These are phyloP conservation scores for Drosophila bipectinata DNA, from an alignment of 1,140 invertebrate species.

Conservation along the genomic window DNA sequence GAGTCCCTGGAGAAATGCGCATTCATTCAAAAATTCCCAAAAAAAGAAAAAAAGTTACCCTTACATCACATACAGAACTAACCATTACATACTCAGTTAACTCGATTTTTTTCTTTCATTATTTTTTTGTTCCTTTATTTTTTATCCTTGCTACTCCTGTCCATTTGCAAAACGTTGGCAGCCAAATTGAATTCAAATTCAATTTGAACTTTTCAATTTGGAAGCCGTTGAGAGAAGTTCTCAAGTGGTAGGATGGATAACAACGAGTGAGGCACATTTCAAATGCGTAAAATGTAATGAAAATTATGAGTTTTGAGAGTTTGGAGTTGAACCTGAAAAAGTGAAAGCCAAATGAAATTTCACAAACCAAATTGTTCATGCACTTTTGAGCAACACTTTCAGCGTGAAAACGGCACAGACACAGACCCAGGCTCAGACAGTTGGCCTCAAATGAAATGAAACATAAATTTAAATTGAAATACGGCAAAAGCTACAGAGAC, in stretches of 20 bases:
- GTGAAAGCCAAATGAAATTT: constrained; percentile 77
- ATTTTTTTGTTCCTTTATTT: constrained; percentile 15
- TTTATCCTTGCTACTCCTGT: constrained; percentile 50
- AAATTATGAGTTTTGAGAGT: constrained; percentile 51
- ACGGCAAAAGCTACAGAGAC: constrained; percentile 38
- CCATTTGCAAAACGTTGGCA: constrained; percentile 54
- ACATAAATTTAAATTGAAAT: constrained; percentile 65
- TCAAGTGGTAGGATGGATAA: constrained; percentile 38
- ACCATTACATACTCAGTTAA: constrained; percentile 74
- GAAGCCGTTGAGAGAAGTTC: constrained; percentile 25
- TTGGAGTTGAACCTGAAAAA: constrained; percentile 47
- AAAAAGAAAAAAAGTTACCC: constrained; percentile 26
- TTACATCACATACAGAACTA: constrained; percentile 33
- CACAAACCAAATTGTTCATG: constrained; percentile 79
- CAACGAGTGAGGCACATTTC: constrained; percentile 51
- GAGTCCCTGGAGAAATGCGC: constrained; percentile 50
- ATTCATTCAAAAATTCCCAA: constrained; percentile 32
- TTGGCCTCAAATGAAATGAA: constrained; percentile 64
- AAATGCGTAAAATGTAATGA: constrained; percentile 76
- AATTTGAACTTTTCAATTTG: constrained; percentile 83
- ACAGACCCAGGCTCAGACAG: constrained; percentile 25
- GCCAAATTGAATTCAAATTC: constrained; percentile 83
- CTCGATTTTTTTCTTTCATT: constrained; percentile 47
- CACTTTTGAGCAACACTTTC: constrained; percentile 76
- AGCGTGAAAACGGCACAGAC: constrained; percentile 45